Conservation (phyloP, 2,797 vertebrate genomes). For the Danio aesculapii region DNA sequence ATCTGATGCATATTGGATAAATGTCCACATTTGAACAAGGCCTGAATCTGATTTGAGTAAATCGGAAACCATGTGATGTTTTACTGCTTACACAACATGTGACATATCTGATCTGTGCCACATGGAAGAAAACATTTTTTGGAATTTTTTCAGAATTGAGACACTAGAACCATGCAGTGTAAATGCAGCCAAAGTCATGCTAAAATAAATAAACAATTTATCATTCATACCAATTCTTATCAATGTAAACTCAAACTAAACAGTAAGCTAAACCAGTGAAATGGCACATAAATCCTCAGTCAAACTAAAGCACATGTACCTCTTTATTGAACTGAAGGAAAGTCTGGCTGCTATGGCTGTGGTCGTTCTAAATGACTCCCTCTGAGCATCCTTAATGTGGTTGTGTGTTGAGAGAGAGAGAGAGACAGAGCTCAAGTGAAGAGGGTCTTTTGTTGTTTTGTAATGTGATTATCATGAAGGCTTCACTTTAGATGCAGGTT, state of each 20-base stretch:
- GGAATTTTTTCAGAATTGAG: too few relatives aligned
- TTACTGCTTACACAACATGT: too few relatives aligned
- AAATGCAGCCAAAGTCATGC: too few relatives aligned
- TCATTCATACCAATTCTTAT: background rate
- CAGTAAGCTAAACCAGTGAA: background rate
- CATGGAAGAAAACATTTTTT: too few relatives aligned
- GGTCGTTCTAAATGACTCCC: background rate
- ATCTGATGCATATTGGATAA: too few relatives aligned
- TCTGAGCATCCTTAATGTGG: background rate
- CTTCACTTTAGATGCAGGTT: conserved; percentile 9
- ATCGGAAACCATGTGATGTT: too few relatives aligned
- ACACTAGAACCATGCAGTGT: too few relatives aligned
- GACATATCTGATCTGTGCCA: too few relatives aligned
- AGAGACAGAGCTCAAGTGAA: conserved; percentile 21
- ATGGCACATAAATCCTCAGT: background rate
- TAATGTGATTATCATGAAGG: conserved; percentile 20
- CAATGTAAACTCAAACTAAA: background rate
- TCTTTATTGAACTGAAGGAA: background rate
- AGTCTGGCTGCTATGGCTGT: background rate
- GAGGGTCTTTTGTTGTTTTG: conserved; percentile 14
- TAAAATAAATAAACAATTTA: too few relatives aligned
- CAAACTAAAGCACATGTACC: background rate
- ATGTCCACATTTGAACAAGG: too few relatives aligned
- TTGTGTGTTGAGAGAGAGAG: background rate
- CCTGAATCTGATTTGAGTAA: too few relatives aligned